Percentiles rank a stretch among this genome's conserved stretches.
phyloP scores from a whole-genome alignment of 2,888 invertebrate species.

The Schizaphis graminum region DNA sequence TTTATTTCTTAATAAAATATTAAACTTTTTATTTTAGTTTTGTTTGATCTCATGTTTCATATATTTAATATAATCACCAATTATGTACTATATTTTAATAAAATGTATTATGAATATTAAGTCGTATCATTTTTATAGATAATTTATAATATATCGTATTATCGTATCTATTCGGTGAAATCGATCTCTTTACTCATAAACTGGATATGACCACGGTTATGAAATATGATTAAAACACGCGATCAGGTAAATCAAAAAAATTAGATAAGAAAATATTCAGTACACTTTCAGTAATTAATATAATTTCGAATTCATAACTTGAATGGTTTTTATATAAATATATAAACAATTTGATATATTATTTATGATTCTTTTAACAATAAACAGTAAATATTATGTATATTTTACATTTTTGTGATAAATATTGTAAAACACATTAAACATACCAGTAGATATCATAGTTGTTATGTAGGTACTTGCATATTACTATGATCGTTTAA shows the following conservation, averaged over 20 bases:
- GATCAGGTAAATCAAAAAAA: background rate
- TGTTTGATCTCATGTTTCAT: background rate
- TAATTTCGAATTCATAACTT: background rate
- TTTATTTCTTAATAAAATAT: constrained; percentile 20
- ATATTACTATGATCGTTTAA: background rate
- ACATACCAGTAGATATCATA: background rate
- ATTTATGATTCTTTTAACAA: background rate
- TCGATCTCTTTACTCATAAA: background rate
- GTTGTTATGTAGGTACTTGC: background rate
- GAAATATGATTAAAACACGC: background rate
- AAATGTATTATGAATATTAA: background rate
- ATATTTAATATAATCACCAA: background rate
- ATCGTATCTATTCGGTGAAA: background rate
- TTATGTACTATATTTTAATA: background rate
- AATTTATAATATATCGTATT: background rate
- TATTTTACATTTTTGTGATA: background rate
- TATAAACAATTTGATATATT: background rate
- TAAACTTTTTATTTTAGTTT: background rate
- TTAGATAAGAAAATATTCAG: background rate
- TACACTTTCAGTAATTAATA: background rate
- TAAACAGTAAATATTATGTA: background rate
- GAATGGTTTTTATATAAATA: background rate
- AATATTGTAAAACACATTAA: too few relatives aligned
- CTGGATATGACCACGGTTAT: background rate
- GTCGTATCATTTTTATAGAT: background rate